Evolutionary conservation across 2,797 vertebrate species (phyloP).

Genomic region (Squalus acanthias): DNA sequence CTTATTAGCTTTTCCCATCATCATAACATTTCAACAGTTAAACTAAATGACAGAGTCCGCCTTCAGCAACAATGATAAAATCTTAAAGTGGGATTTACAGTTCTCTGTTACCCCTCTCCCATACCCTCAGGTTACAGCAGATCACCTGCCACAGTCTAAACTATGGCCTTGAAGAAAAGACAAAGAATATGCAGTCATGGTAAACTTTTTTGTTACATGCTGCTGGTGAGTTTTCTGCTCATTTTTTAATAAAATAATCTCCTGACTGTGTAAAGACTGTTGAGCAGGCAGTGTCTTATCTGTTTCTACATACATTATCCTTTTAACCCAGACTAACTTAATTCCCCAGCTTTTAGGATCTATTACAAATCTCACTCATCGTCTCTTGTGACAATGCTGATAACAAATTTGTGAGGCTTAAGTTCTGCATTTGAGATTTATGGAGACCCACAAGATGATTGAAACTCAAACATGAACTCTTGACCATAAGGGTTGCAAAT

Average conservation of each 20-base stretch:
- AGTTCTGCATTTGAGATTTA: background rate
- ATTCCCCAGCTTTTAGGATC: background rate
- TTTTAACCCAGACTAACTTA: background rate
- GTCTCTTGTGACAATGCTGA: background rate
- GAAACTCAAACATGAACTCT: constrained; percentile 21
- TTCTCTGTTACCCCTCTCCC: background rate
- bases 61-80: constrained; percentile 43
- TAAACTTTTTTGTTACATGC: background rate
- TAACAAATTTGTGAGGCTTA: background rate
- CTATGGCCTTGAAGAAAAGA: background rate
- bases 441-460: background rate
- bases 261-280: background rate
- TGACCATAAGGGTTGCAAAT: background rate
- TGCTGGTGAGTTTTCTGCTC: background rate
- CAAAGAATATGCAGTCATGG: background rate
- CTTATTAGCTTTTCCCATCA: constrained; percentile 47
- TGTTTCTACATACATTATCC: background rate
- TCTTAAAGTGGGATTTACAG: constrained; percentile 15
- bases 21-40: constrained; percentile 41
- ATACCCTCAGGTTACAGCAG: background rate
- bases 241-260: background rate
- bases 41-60: constrained; percentile 50
- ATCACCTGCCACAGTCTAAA: background rate
- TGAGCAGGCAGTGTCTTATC: background rate
- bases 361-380: constrained; percentile 7